phyloP scores from a whole-genome alignment of 2,888 invertebrate genomes.

The Tupiocoris notatus region DNA sequence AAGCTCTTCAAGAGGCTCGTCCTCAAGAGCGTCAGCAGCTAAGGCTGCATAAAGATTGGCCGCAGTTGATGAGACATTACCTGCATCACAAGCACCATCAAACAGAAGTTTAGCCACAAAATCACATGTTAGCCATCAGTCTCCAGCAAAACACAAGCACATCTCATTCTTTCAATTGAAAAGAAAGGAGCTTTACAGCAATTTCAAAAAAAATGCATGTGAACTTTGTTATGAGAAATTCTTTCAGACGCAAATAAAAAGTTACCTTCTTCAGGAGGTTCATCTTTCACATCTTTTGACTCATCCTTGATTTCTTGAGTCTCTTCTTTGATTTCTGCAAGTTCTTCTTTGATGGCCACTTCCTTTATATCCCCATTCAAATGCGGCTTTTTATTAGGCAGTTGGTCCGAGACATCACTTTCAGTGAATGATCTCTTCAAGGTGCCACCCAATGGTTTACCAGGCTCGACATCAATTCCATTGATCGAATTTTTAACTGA shows the following conservation, averaged over 20 bases:
- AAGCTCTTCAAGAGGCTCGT: slow-evolving; percentile 58
- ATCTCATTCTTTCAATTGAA: background rate
- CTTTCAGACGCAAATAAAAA: background rate
- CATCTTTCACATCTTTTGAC: slow-evolving; percentile 45
- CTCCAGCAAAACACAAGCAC: background rate
- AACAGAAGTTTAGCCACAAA: too few species aligned
- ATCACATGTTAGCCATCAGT: background rate
- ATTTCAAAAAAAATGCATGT: too few species aligned
- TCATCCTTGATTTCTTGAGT: slow-evolving; percentile 12
- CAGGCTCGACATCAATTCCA: slow-evolving; percentile 12
- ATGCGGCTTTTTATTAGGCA: slow-evolving; percentile 49
- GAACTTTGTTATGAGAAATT: too few species aligned
- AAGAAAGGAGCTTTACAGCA: too few species aligned
- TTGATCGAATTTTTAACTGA: slow-evolving; percentile 27
- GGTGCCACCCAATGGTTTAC: background rate
- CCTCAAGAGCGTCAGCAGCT: slow-evolving; percentile 79
- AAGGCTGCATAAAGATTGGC: slow-evolving; percentile 82
- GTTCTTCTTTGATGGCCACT: slow-evolving; percentile 33
- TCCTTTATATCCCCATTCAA: slow-evolving; percentile 49
- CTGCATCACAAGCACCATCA: slow-evolving; percentile 32
- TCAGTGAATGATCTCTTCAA: slow-evolving; percentile 16
- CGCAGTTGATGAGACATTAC: slow-evolving; percentile 71
- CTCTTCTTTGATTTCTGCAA: background rate
- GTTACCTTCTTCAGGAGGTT: slow-evolving; percentile 46
- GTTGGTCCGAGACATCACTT: slow-evolving; percentile 29